Conservation (phyloP, 2,797 vertebrate genomes). For the Okamejei kenojei region DNA sequence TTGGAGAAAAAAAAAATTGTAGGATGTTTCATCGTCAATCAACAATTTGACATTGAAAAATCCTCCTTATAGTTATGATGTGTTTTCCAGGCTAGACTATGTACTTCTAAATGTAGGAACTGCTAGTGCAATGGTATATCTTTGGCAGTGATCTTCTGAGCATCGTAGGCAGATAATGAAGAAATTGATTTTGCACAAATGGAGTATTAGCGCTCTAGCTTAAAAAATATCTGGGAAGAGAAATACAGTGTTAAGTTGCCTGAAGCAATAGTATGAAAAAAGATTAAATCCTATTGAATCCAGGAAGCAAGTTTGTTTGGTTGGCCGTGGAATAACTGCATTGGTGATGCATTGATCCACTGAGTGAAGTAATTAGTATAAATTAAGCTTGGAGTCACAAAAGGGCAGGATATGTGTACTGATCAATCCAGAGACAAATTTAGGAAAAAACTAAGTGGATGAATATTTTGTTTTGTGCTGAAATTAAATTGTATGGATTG, state of each 20-base stretch:
- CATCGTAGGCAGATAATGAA: background rate
- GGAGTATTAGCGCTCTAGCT: background rate
- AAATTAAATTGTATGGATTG: background rate
- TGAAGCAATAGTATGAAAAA: slow-evolving; percentile 5
- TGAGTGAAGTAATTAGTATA: background rate
- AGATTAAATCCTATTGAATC: background rate
- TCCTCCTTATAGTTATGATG: background rate
- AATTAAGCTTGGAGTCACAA: background rate
- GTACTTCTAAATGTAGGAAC: background rate
- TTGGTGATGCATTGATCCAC: background rate
- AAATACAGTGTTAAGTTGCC: background rate
- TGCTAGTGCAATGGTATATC: background rate
- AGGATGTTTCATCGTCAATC: background rate
- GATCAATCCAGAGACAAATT: slow-evolving; percentile 7
- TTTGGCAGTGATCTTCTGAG: background rate
- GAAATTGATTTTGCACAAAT: background rate
- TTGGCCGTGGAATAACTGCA: background rate
- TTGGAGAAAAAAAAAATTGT: background rate
- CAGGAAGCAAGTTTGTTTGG: background rate
- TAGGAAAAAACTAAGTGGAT: slow-evolving; percentile 15
- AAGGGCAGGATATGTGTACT: background rate
- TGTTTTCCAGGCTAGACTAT: background rate
- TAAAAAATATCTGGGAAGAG: background rate
- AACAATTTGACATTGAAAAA: too few relatives aligned
- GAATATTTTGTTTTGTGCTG: background rate